These are phyloP conservation scores for Diacarnus erythraeanus DNA, from an alignment of 37 sponge, comb jelly and placozoan species.

Conservation along the genomic window DNA sequence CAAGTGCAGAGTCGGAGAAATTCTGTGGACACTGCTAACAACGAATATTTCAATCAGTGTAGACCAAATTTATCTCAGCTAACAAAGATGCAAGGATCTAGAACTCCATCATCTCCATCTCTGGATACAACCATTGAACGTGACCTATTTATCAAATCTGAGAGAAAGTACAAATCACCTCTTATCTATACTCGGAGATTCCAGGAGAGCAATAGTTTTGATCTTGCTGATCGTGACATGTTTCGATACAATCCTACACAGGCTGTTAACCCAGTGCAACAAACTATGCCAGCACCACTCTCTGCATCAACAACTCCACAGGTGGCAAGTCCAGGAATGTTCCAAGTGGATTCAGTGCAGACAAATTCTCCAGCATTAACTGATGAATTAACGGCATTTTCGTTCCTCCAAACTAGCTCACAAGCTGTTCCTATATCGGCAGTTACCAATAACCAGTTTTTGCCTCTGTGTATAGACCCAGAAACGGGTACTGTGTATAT, in stretches of 20 bases:
- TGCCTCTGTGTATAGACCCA: slow-evolving; percentile 17
- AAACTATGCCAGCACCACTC: neutral
- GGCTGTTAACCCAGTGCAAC: slow-evolving; percentile 2
- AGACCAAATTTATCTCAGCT: slow-evolving; percentile 17
- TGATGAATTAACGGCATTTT: no score
- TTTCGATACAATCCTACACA: slow-evolving; percentile 22
- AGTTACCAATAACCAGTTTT: slow-evolving; percentile 10
- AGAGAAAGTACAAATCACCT: neutral
- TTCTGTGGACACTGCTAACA: slow-evolving; percentile 22
- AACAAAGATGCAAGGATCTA: neutral
- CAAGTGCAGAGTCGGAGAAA: slow-evolving; percentile 5
- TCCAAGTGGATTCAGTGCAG: neutral
- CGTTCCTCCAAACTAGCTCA: neutral
- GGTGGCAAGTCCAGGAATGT: neutral
- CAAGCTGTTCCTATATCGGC: slow-evolving; percentile 10
- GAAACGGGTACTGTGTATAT: slow-evolving; percentile 21
- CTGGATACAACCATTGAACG: slow-evolving; percentile 19
- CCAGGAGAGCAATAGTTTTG: neutral
- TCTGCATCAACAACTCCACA: slow-evolving; percentile 16
- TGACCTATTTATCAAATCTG: neutral
- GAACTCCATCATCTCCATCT: neutral
- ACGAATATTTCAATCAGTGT: slow-evolving; percentile 24
- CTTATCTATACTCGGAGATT: neutral
- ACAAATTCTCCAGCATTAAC: neutral
- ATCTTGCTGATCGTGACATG: neutral